Percentiles rank a stretch among this genome's conserved stretches.
These are phyloP conservation scores for Istiophorus platypterus DNA, from an alignment of 2,113 vertebrate species.

Conservation along the genomic window DNA sequence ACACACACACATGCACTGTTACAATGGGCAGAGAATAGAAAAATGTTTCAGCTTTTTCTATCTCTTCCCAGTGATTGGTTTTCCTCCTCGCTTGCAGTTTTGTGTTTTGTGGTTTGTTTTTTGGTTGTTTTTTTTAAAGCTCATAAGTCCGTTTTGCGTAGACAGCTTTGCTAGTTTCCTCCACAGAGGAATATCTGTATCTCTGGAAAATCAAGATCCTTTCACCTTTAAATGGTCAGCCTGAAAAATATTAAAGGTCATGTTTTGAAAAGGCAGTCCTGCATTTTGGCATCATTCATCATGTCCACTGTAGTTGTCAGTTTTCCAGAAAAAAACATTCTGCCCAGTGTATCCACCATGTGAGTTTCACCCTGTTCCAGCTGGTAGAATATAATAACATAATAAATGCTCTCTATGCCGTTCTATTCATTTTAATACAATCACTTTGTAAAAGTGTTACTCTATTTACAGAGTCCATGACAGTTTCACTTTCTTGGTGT, in stretches of 20 bases:
- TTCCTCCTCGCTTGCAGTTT: conserved; percentile 2
- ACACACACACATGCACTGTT: conserved; percentile 9
- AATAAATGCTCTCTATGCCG: background rate
- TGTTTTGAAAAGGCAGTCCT: conserved; percentile 11
- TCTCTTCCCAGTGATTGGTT: conserved; percentile 25
- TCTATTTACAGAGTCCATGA: too few relatives aligned
- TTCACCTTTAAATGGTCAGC: background rate
- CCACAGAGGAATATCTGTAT: background rate
- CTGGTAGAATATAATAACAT: background rate
- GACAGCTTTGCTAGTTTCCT: background rate
- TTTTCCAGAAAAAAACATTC: background rate
- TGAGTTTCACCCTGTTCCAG: background rate
- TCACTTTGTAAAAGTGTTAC: background rate
- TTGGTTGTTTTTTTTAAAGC: background rate
- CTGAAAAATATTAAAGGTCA: background rate
- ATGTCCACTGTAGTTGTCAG: background rate
- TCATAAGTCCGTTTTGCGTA: background rate
- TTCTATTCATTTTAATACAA: background rate
- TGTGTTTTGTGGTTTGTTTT: too few relatives aligned
- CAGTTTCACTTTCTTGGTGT: conserved; percentile 10
- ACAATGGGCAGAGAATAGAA: background rate
- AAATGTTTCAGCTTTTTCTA: conserved; percentile 39
- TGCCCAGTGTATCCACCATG: background rate
- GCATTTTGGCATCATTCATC: background rate
- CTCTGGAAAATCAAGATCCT: background rate